Evolutionary conservation across 2,888 invertebrate species (phyloP).

Genomic region (Torymus aiolomorphi): DNA sequence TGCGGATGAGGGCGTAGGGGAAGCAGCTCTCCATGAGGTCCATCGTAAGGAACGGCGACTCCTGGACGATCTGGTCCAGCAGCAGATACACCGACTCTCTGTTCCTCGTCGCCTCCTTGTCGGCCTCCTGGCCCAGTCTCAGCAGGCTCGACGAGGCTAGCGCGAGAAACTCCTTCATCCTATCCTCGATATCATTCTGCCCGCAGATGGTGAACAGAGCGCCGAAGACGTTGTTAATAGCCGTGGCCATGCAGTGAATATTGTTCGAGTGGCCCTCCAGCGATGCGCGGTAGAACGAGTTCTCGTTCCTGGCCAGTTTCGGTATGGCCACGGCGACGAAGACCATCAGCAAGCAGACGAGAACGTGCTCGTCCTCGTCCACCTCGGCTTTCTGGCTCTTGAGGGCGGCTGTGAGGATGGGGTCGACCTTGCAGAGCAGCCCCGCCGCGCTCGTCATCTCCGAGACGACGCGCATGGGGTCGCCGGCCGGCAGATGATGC

Average conservation of each 20-base stretch:
- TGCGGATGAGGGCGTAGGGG: slow-evolving; percentile 97
- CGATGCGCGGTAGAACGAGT: slow-evolving; percentile 91
- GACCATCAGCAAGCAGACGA: slow-evolving; percentile 97
- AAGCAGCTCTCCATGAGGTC: slow-evolving; percentile 99
- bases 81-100: slow-evolving; percentile 97
- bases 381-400: slow-evolving; percentile 86
- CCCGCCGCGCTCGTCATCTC: slow-evolving; percentile 99
- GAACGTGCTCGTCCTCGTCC: slow-evolving; percentile 93
- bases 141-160: slow-evolving; percentile 96
- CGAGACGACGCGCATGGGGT: slow-evolving; percentile 92
- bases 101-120: slow-evolving; percentile 94
- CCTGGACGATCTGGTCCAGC: slow-evolving; percentile 97
- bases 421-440: slow-evolving; percentile 94
- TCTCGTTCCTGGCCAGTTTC: slow-evolving; percentile 92
- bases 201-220: slow-evolving; percentile 97
- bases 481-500: slow-evolving; percentile 92
- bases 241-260: slow-evolving; percentile 97
- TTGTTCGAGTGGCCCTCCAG: slow-evolving; percentile 98
- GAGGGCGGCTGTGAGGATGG: slow-evolving; percentile 90
- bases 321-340: slow-evolving; percentile 99
- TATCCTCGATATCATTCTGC: slow-evolving; percentile 96
- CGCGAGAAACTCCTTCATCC: slow-evolving; percentile 96
- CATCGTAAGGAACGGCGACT: slow-evolving; percentile 98
- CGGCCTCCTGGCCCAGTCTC: slow-evolving; percentile 95
- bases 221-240: slow-evolving; percentile 96